phyloP scores from a whole-genome alignment of 2,888 invertebrate species.

The Sturmia bella region DNA sequence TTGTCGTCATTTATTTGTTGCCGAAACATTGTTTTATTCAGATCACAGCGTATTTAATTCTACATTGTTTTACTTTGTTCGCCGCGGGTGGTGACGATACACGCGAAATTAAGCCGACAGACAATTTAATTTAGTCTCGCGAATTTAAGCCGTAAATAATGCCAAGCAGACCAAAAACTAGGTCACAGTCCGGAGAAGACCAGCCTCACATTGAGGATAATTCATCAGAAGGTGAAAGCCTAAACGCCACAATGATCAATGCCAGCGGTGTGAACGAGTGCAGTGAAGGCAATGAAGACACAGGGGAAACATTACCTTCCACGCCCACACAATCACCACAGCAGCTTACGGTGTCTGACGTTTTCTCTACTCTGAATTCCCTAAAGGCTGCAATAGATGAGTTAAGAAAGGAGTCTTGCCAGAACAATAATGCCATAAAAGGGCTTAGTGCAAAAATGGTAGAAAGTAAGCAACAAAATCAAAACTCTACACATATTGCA shows the following conservation, averaged over 20 bases:
- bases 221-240: neutral
- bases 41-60: too few relatives aligned
- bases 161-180: too few relatives aligned
- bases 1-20: too few relatives aligned
- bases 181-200: too few relatives aligned
- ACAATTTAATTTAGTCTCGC: too few relatives aligned
- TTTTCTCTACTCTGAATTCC: neutral
- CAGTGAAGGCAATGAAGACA: neutral
- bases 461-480: neutral
- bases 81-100: too few relatives aligned
- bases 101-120: too few relatives aligned
- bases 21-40: too few relatives aligned
- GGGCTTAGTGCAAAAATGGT: constrained; percentile 1
- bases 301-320: neutral
- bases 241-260: neutral
- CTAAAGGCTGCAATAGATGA: constrained; percentile 12
- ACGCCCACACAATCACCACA: neutral
- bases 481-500: neutral
- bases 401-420: constrained; percentile 14
- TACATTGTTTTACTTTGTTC: too few relatives aligned
- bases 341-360: neutral
- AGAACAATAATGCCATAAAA: constrained; percentile 4
- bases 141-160: too few relatives aligned
- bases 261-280: neutral
- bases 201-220: too few relatives aligned